Conservation (phyloP, 2,888 invertebrate species). For the Scaptomyza cyrtandrae region DNA sequence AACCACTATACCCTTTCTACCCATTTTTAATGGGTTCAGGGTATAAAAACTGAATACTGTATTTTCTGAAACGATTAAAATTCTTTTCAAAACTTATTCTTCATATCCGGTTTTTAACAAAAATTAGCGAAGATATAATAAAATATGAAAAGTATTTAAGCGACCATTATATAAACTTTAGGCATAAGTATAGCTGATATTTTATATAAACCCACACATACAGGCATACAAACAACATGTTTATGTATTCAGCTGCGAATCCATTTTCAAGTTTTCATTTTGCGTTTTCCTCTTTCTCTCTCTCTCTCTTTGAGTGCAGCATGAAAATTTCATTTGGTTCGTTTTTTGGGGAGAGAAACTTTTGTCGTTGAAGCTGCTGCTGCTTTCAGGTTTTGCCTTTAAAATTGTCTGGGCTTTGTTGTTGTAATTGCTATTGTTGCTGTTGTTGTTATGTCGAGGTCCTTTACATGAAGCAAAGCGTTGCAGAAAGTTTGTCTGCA, state of each 20-base stretch:
- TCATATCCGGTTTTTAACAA: background rate
- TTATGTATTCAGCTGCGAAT: constrained; percentile 30
- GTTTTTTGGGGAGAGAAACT: constrained; percentile 51
- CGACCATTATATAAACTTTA: constrained; percentile 13
- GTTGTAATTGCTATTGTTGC: constrained; percentile 51
- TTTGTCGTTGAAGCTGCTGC: constrained; percentile 54
- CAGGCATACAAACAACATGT: constrained; percentile 2
- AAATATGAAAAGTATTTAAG: constrained; percentile 1
- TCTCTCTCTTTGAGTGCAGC: constrained; percentile 38
- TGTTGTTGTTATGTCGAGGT: constrained; percentile 24
- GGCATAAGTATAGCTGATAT: constrained; percentile 19
- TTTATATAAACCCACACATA: constrained; percentile 4
- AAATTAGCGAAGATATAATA: background rate
- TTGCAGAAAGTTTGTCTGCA: constrained; percentile 78
- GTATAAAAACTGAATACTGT: background rate
- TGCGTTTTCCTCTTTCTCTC: constrained; percentile 13
- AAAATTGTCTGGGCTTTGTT: constrained; percentile 72
- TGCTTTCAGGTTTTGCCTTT: constrained; percentile 61
- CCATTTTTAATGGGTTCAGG: no score
- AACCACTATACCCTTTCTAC: no score
- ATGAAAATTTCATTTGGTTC: constrained; percentile 80
- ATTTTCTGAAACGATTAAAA: background rate
- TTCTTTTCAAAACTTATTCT: background rate
- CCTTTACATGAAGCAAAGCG: constrained; percentile 63
- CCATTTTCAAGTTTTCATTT: constrained; percentile 40